Evolutionary conservation across 2,888 invertebrate species (phyloP).

Genomic region (Drosophila vallismaia): DNA sequence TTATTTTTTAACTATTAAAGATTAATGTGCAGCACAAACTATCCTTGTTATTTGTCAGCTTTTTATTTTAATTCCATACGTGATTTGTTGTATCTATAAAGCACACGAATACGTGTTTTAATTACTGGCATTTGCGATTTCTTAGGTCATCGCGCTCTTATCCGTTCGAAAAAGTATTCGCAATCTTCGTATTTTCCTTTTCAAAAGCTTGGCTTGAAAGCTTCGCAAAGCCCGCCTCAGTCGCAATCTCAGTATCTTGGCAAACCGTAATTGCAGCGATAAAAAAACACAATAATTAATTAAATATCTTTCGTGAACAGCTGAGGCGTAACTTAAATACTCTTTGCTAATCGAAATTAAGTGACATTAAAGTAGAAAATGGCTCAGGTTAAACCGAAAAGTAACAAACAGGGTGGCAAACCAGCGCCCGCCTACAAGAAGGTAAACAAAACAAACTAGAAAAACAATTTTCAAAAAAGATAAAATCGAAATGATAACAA

Average conservation of each 20-base stretch:
- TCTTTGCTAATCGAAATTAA: slow-evolving; percentile 54
- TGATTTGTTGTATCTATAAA: not conserved
- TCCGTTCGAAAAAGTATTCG: slow-evolving; percentile 21
- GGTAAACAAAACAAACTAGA: slow-evolving; percentile 68
- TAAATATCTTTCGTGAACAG: slow-evolving; percentile 34
- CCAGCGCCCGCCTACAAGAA: slow-evolving; percentile 79
- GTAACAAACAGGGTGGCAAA: slow-evolving; percentile 82
- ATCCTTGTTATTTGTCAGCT: no score
- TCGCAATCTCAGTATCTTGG: slow-evolving; percentile 3
- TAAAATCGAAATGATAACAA: slow-evolving; percentile 13
- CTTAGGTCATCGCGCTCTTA: slow-evolving; percentile 39
- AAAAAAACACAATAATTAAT: slow-evolving; percentile 5
- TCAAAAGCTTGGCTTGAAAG: slow-evolving; percentile 40
- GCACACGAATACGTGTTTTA: slow-evolving; percentile 16
- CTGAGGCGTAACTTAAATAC: slow-evolving; percentile 43
- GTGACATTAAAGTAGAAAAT: slow-evolving; percentile 75
- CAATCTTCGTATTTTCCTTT: slow-evolving; percentile 7
- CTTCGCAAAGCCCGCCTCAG: slow-evolving; percentile 25
- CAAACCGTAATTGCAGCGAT: slow-evolving; percentile 1
- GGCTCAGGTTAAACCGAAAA: slow-evolving; percentile 84
- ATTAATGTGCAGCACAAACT: no score
- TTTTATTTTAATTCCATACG: not conserved
- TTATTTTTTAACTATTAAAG: no score
- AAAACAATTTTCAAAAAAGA: not conserved
- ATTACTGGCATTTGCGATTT: slow-evolving; percentile 27